These are phyloP conservation scores for Oasisia sp. DNA, from an alignment of 2,888 invertebrate genomes.

Conservation along the genomic window DNA sequence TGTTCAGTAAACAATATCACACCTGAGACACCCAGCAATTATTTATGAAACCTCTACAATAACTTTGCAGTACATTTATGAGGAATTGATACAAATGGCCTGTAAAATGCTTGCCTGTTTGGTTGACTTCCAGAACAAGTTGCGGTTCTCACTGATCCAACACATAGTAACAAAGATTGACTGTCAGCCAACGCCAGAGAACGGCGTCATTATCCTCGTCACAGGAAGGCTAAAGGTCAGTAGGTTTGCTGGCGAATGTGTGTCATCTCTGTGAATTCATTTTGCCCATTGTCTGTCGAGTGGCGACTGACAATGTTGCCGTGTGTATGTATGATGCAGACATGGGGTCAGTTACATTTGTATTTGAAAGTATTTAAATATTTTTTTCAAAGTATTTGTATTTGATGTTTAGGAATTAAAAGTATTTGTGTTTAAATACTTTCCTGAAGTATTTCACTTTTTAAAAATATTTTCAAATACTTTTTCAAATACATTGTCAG, in stretches of 20 bases:
- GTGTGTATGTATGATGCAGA: too few relatives aligned
- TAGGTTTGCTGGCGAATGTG: not conserved
- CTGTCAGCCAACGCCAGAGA: slow-evolving; percentile 96
- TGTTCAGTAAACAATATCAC: too few relatives aligned
- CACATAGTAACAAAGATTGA: slow-evolving; percentile 92
- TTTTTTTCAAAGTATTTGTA: too few relatives aligned
- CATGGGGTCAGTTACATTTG: too few relatives aligned
- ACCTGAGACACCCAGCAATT: too few relatives aligned
- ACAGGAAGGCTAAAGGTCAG: slow-evolving; percentile 92
- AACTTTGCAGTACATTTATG: not conserved
- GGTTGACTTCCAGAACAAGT: slow-evolving; percentile 74
- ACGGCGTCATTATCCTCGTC: slow-evolving; percentile 92
- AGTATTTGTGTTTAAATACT: too few relatives aligned
- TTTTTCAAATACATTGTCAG: too few relatives aligned
- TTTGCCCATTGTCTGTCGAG: not conserved
- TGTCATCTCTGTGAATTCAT: not conserved
- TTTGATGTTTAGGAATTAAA: too few relatives aligned
- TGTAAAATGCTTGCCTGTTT: not conserved
- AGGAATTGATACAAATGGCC: not conserved
- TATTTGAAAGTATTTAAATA: too few relatives aligned
- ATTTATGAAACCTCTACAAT: not conserved
- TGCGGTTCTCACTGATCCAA: slow-evolving; percentile 92
- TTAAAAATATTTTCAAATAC: too few relatives aligned
- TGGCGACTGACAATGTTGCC: not conserved
- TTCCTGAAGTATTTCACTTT: too few relatives aligned